Conservation (phyloP, 2,888 invertebrate species). For the Drosophila birchii region DNA sequence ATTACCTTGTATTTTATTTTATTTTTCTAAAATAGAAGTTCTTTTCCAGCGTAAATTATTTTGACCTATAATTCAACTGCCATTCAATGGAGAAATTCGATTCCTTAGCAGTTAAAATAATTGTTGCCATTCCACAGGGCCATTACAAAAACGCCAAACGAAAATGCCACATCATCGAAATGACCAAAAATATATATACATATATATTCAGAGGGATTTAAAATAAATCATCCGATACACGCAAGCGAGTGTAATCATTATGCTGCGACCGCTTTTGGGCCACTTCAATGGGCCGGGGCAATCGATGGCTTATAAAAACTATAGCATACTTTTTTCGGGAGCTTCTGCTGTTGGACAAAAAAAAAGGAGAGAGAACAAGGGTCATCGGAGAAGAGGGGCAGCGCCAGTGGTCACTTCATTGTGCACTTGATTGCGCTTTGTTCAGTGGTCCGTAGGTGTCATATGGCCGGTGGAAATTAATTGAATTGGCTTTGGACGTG, state of each 20-base stretch:
- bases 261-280: constrained; percentile 29
- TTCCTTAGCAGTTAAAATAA: constrained; percentile 11
- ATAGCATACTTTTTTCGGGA: constrained; percentile 62
- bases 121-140: constrained; percentile 1
- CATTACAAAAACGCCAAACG: constrained; percentile 2
- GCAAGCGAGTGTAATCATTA: constrained; percentile 34
- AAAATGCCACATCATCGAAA: constrained; percentile 34
- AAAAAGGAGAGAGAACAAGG: constrained; percentile 1
- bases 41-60: neutral
- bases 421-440: constrained; percentile 57
- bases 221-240: constrained; percentile 41
- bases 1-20: neutral
- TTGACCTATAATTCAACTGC: neutral
- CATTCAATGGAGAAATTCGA: neutral
- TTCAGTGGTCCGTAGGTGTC: constrained; percentile 75
- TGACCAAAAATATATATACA: constrained; percentile 8
- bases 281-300: constrained; percentile 26
- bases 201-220: constrained; percentile 23
- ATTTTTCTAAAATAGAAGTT: neutral
- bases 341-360: neutral
- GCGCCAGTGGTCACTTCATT: constrained; percentile 33
- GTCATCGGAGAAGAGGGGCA: neutral
- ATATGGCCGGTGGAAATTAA: constrained; percentile 77
- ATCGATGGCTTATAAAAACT: constrained; percentile 68
- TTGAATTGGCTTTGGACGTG: constrained; percentile 73